phyloP scores from a whole-genome alignment of 2,113 vertebrate genomes.

The Pycnonotus jocosus region DNA sequence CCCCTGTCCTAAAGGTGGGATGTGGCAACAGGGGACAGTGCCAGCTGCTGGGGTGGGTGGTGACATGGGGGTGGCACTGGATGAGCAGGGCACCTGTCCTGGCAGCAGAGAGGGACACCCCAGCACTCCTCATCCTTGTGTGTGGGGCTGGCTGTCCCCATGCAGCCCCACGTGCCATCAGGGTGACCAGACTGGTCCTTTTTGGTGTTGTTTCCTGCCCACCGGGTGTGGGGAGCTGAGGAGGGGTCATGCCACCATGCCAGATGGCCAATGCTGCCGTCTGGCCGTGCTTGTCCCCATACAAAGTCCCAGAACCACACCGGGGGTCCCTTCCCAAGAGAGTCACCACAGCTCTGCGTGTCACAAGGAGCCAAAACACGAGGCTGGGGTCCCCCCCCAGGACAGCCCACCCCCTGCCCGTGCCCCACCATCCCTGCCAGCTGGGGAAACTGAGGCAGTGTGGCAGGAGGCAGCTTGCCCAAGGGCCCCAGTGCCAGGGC shows the following conservation, averaged over 20 bases:
- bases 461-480: neutral
- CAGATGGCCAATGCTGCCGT: neutral
- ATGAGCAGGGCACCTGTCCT: neutral
- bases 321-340: neutral
- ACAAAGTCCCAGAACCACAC: neutral
- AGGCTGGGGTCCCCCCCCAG: neutral
- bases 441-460: conserved; percentile 19
- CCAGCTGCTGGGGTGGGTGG: rapidly evolving
- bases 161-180: rapidly evolving
- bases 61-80: rapidly evolving
- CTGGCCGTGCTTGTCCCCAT: neutral
- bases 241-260: neutral
- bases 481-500: neutral
- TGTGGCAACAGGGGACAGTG: neutral
- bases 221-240: neutral
- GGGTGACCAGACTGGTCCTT: rapidly evolving
- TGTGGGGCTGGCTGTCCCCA: neutral
- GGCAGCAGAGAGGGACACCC: neutral
- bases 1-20: neutral
- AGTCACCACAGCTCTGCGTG: rapidly evolving
- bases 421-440: neutral
- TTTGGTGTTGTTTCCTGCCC: neutral
- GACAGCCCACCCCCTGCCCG: neutral
- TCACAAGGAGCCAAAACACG: rapidly evolving
- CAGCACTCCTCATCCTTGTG: rapidly evolving